Base-by-base conservation (phyloP, 2,113 vertebrate species). In the Chitala chitala region DNA sequence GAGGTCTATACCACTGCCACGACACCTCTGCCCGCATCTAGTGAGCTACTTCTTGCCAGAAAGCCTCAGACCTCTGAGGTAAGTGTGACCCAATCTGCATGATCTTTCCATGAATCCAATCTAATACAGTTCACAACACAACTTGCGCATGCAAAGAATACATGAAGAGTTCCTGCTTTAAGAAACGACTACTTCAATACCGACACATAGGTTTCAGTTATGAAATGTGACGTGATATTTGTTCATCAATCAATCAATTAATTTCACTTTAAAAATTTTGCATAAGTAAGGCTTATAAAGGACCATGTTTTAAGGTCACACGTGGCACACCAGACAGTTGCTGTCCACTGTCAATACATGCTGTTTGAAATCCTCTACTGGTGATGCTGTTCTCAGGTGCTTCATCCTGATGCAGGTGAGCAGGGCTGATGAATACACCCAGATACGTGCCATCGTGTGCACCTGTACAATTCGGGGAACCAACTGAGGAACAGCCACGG, bases 1-100 rank as follows among this genome's bases (percentile, higher is more conserved):
- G 90, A 94, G 75, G 95, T 93, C 88, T 98, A 98, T 90, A 98
- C 95, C 77, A 90, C 90, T 86, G 94, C 94, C 75, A 85, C 91
- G 51, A 90, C 89, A 82, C 80, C 86, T 80, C 85, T 78, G 85
- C 87, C 4, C 86, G 86, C 78, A 81, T 9, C 71, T 1, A 73
- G 81, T 33, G 92, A 93, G 48, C 91, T 90, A 22, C 88, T 93
- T 78, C 89, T 90, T 81, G 88, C 87, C 84, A 86, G 83, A 82
- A 93, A 92, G 80, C 92, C 90, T 26, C 87, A 87, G 83, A 90
- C 93, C 86, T 88, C 91, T 75, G 94, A 96, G 94, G 95, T 98
- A 92, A 94, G 86, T 82, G 71, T 72, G 13, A 17, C 17, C 31
- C 22, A n/a, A 33, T 15, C 44, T 13, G 65, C n/a, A 26, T n/a